These are phyloP conservation scores for Drosophila mettleri DNA, from an alignment of 2,888 invertebrate species.

Conservation along the genomic window DNA sequence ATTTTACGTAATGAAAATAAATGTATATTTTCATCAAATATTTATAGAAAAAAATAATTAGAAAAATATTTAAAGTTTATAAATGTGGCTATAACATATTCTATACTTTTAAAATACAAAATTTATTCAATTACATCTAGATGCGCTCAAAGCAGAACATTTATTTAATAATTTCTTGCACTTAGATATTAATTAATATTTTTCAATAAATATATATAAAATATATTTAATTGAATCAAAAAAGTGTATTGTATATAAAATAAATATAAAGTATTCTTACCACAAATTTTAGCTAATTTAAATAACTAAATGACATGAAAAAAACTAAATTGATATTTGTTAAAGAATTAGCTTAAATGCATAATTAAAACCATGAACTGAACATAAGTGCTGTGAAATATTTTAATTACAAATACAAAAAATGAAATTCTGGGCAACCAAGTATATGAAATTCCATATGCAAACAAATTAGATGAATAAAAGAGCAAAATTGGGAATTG, in stretches of 20 bases:
- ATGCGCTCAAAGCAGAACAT: no score
- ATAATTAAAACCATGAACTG: not conserved
- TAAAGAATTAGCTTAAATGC: not conserved
- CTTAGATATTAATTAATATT: no score
- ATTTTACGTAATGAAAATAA: not conserved
- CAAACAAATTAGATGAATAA: not conserved
- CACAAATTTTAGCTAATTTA: not conserved
- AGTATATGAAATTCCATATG: not conserved
- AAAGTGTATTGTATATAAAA: not conserved
- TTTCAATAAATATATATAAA: no score
- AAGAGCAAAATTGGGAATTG: not conserved
- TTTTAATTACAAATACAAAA: slow-evolving; percentile 1
- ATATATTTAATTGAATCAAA: not conserved
- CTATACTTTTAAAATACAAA: no score
- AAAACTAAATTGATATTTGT: slow-evolving; percentile 1
- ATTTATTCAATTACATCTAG: no score
- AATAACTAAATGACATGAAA: not conserved
- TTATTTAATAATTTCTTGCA: no score
- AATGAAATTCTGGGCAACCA: not conserved
- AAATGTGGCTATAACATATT: no score
- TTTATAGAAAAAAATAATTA: not conserved
- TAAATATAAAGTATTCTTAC: not conserved
- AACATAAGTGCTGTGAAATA: not conserved
- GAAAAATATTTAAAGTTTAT: not conserved
- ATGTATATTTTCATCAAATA: not conserved